Percentiles rank a stretch among this genome's conserved stretches.
Conservation (phyloP, 2,888 invertebrate genomes). For the Teleiodes luculella region DNA sequence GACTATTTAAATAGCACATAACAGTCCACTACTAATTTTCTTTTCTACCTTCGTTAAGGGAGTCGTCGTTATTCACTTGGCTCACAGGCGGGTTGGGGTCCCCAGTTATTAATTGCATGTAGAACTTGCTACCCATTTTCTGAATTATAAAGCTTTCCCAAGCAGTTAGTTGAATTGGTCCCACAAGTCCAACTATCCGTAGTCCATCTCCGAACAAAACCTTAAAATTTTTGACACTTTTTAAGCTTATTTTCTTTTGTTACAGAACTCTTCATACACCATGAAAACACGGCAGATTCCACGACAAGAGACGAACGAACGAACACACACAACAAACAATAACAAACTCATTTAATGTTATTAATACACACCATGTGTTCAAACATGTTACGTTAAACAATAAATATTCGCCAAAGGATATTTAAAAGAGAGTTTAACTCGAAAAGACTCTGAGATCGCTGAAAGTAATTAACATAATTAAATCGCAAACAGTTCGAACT, state of each 20-base stretch:
- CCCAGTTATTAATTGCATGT: no score
- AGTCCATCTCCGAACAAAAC: no score
- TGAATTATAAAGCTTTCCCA: no score
- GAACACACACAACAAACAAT: slow-evolving; percentile 29
- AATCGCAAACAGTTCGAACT: background rate
- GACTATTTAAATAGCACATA: no score
- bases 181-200: no score
- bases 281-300: slow-evolving; percentile 22
- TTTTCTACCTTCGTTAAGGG: no score
- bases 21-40: no score
- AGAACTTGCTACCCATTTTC: no score
- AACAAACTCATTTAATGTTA: background rate
- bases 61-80: no score
- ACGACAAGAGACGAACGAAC: slow-evolving; percentile 56
- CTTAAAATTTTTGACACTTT: no score
- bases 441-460: background rate
- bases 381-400: slow-evolving; percentile 1
- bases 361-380: slow-evolving; percentile 5
- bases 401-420: background rate
- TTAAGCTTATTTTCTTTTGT: slow-evolving; percentile 31
- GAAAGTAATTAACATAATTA: background rate
- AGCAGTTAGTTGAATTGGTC: no score
- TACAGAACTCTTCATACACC: slow-evolving; percentile 42
- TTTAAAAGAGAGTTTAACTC: background rate
- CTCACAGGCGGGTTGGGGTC: no score